Evolutionary conservation across 2,888 invertebrate species (phyloP), one percentile per base, ranked within the genome.

Genomic region (Leucania comma): DNA sequence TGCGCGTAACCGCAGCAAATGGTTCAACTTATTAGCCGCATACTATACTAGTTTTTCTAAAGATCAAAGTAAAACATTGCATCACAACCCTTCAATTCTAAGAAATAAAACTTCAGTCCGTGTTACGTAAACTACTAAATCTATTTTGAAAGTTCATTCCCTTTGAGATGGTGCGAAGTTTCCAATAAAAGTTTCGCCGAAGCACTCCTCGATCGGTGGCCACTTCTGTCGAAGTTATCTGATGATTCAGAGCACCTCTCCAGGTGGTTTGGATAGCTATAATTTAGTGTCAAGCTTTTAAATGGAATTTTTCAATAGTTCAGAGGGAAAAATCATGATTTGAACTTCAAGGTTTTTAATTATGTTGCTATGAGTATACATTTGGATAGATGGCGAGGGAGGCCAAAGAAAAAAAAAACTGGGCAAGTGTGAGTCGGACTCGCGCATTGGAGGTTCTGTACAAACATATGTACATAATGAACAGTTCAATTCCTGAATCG

Each of bases 121-220:
- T 60, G 51, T 63, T 64, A 69, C 65, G 57, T 72, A 72, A 75
- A 73, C 65, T 75, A 72, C 72, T 79, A 76, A 79, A 82, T 71
- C 80, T 63, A 84, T 82, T 84, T 78, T 63, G 42, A 62, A 72
- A 81, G 66, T 79, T 70, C 56, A 48, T 63, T 74, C 73, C 76
- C 76, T 80, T 76, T 72, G 71, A 64, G 67, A 57, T 51, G 32
- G 73, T 65, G 66, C 48, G 46, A 72, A 84, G 80, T 84, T 83
- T 80, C 46, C 61, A 72, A 82, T 74, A 72, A 76, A 83, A 84
- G 64, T 85, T 83, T 48, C 1, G 12, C 42, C 42, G n/a, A 46
- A 75, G 65, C 68, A 54, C 65, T 63, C 53, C 48, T 60, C 42
- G 26, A 66, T 65, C 42, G 54, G 63, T 32, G 54, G 61, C 78